Percentiles rank a stretch among this genome's conserved stretches.
These are phyloP conservation scores for Clarias fuscus DNA, from an alignment of 2,797 vertebrate species.

Conservation along the genomic window DNA sequence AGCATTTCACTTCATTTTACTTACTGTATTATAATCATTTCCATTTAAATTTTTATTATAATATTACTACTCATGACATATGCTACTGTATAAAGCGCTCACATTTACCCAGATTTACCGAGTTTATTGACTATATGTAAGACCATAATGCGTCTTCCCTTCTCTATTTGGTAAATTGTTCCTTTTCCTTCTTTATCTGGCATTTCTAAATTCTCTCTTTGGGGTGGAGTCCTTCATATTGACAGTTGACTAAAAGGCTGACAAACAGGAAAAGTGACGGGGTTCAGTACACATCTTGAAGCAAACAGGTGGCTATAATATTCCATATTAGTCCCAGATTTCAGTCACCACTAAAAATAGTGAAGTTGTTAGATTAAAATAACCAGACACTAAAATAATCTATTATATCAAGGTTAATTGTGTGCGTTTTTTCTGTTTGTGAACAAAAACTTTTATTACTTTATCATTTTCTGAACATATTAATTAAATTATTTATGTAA, in stretches of 20 bases:
- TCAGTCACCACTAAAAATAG: too few relatives aligned
- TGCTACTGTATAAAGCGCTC: too few relatives aligned
- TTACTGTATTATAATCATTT: too few relatives aligned
- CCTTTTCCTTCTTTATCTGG: neutral
- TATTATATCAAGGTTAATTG: neutral
- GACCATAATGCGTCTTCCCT: neutral
- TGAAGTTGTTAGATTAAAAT: neutral
- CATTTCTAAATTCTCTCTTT: neutral
- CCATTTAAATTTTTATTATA: too few relatives aligned
- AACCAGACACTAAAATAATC: neutral
- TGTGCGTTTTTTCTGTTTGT: neutral
- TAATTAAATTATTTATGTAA: neutral
- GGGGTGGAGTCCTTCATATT: neutral
- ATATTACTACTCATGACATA: too few relatives aligned
- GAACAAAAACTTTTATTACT: neutral
- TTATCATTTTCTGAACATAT: neutral
- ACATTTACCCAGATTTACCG: neutral
- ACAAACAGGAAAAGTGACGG: neutral
- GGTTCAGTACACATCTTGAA: neutral
- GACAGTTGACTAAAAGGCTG: neutral
- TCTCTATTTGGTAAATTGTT: neutral
- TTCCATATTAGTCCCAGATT: neutral
- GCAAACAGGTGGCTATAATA: neutral
- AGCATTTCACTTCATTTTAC: too few relatives aligned
- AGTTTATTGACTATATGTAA: neutral